Evolutionary conservation across 1,140 invertebrate species (phyloP).

Genomic region (Monomorium pharaonis): DNA sequence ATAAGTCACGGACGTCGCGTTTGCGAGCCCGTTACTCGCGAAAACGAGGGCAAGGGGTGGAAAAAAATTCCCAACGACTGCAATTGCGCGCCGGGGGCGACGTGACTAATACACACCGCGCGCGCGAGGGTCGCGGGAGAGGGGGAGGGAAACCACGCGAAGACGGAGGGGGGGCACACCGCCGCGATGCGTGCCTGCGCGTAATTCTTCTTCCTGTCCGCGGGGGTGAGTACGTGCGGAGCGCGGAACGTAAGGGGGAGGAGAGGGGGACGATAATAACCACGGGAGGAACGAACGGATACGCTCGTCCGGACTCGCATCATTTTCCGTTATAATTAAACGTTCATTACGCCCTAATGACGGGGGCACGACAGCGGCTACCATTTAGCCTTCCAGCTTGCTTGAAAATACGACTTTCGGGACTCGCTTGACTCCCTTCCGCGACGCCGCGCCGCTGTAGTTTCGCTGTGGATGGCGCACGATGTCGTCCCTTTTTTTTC

Average conservation of each 20-base stretch:
- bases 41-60: slow-evolving; percentile 24
- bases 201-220: slow-evolving; percentile 59
- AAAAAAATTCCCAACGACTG: slow-evolving; percentile 23
- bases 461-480: not conserved
- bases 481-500: not conserved
- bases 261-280: slow-evolving; percentile 7
- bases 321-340: slow-evolving; percentile 46
- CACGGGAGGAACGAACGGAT: slow-evolving; percentile 24
- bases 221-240: not conserved
- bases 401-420: not conserved
- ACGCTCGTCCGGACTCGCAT: slow-evolving; percentile 3
- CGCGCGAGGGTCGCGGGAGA: too few relatives aligned
- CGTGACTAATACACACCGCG: slow-evolving; percentile 40
- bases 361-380: slow-evolving; percentile 25
- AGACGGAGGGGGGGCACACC: not conserved
- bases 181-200: slow-evolving; percentile 49
- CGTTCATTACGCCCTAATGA: slow-evolving; percentile 39
- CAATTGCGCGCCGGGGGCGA: slow-evolving; percentile 10
- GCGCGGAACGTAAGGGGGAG: not conserved
- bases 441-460: not conserved
- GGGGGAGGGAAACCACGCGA: not conserved
- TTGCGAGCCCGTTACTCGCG: slow-evolving; percentile 34
- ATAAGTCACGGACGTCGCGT: slow-evolving; percentile 30
- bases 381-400: not conserved
- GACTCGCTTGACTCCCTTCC: not conserved